Evolutionary conservation across 1,140 invertebrate species (phyloP), one percentile per base, ranked within the genome.

Genomic region (Drosophila pseudoobscura): DNA sequence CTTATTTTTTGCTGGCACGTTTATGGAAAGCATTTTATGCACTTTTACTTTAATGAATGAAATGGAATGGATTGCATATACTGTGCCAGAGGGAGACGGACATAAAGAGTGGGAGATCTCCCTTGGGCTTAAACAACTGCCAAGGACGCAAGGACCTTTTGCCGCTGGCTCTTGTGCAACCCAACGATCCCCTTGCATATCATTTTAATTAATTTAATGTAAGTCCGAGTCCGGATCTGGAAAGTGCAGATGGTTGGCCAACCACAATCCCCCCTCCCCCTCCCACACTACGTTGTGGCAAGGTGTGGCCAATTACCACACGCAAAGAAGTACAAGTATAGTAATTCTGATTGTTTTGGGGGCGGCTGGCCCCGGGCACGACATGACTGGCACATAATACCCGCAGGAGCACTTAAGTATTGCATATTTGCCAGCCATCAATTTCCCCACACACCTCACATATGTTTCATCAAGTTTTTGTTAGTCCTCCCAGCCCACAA

Each of bases 11-110:
- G 20, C 3, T n/a, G 45, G 13, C 29, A 24, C 43, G 54, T 47
- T 39, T 47, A 39, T 39, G 35, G 3, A 39, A 11, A 39, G 35
- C 11, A 39, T 39, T 39, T 39, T 39, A 39, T 39, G 35, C 35
- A 39, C 46, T 69, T 49, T 56, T 82, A 59, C 66, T 80, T 70
- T 69, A 70, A 78, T 82, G 78, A 82, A 82, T 82, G 78, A 82
- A 82, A 82, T 45, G 50, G 47, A 46, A 65, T 24, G 9, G 6
- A 1, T 11, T 8, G 7, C n/a, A 8, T 35, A 35, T 35, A 11
- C 9, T 11, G 9, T 35, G 11, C 35, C 11, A 39, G 35, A 39
- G 35, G 11, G 35, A 39, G 8, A 13, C 3, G 5, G 11, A 1
- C 35, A 39, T 39, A 39, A 15, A 0, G 8, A 22, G 46, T 6